Evolutionary conservation across 2,797 vertebrate species (phyloP), one percentile per base, ranked within the genome.

Genomic region (Poeciliopsis gracilis): DNA sequence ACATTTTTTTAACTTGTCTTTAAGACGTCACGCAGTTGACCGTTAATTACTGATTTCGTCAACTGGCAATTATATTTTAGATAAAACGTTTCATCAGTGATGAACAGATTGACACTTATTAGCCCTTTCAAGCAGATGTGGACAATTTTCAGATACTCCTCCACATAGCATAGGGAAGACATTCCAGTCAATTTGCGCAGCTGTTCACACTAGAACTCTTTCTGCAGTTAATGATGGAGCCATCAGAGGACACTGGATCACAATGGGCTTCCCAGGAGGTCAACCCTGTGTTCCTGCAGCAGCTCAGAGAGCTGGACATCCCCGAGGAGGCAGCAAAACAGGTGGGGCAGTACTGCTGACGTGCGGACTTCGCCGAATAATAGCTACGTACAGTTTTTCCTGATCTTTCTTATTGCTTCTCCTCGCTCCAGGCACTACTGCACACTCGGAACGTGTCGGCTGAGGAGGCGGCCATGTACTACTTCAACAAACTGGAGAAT

Each of bases 401-500:
- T 84, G 47, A 73, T 1, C 7, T 9, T 23, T 72, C 67, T 53
- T 46, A 23, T 75, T 76, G 4, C 67, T 61, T 79, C 28, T 91
- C 5, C 23, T 71, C 33, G 0, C 80, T 78, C 13, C 88, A 97
- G 96, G 96, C 96, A 3, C 95, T 97, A 79, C 91, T 96, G 78
- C 95, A 96, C 82, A 97, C 96, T 51, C 92, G 95, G 85, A 97
- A 97, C 55, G 95, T 95, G 73, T 97, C 96, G 71, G 96, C 96
- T 1, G 96, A 97, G 82, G 96, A 96, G 86, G 96, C 96, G 49
- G 96, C 96, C 75, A 96, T 97, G 95, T 97, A 96, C 91, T 97
- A 97, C 92, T 97, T 97, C 92, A 95, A 96, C 94, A 96, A 96
- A 87, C 93, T 97, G 91, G 96, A 97, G 91, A 96, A 96, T 89